phyloP scores from a whole-genome alignment of 2,113 vertebrate species.

The Corythaixoides concolor region DNA sequence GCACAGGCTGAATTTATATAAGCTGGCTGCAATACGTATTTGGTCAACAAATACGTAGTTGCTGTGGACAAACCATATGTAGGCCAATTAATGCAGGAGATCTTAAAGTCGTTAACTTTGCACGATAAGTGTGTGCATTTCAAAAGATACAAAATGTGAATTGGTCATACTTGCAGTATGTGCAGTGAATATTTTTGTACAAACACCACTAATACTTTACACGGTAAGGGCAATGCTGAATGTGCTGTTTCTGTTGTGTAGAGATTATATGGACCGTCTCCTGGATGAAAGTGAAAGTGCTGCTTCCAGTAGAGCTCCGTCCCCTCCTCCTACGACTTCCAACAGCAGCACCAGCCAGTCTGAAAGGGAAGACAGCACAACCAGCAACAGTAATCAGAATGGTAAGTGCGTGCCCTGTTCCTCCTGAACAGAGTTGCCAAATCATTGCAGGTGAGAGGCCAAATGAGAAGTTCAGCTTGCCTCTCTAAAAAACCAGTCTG shows the following conservation, averaged over 20 bases:
- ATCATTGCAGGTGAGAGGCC: neutral
- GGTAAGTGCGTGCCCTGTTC: constrained; percentile 72
- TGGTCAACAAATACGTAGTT: neutral
- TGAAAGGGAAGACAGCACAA: constrained; percentile 81
- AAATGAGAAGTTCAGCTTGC: neutral
- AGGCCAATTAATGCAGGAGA: neutral
- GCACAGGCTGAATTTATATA: neutral
- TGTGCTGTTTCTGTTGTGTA: constrained; percentile 32
- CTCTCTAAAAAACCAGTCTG: too few relatives aligned
- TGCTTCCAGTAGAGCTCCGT: constrained; percentile 85
- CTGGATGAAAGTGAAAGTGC: constrained; percentile 92
- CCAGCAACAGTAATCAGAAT: constrained; percentile 81
- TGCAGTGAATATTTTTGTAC: neutral
- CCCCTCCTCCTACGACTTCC: constrained; percentile 86
- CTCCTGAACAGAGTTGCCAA: too few relatives aligned
- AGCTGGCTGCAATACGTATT: neutral
- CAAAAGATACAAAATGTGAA: rapidly evolving
- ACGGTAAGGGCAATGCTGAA: neutral
- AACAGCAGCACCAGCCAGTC: constrained; percentile 90
- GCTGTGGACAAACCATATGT: neutral
- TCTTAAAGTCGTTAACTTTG: neutral
- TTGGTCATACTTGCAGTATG: neutral
- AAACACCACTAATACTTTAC: neutral
- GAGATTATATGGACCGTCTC: constrained; percentile 94
- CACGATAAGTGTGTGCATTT: neutral